Conservation (phyloP, 2,888 invertebrate genomes). For the Oxystoma pomonae region DNA sequence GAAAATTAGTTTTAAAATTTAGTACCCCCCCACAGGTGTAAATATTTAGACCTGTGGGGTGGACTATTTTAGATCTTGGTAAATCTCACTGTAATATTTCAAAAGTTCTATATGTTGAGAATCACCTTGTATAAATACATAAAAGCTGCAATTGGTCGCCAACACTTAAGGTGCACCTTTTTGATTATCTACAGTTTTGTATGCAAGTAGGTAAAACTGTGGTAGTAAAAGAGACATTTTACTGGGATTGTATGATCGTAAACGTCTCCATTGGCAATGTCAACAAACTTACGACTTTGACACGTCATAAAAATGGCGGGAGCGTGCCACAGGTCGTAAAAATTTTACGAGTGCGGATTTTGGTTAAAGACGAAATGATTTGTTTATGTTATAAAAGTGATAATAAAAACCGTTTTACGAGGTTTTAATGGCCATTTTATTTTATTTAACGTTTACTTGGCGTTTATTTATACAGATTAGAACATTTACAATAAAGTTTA, state of each 20-base stretch:
- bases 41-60: no score
- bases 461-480: neutral
- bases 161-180: neutral
- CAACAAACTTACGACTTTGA: conserved; percentile 41
- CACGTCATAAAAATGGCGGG: conserved; percentile 37
- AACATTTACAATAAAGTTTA: neutral
- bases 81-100: no score
- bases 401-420: conserved; percentile 30
- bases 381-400: conserved; percentile 35
- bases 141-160: no score
- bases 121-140: no score
- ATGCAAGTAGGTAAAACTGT: conserved; percentile 41
- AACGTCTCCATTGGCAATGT: conserved; percentile 49
- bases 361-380: conserved; percentile 34
- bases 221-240: conserved; percentile 51
- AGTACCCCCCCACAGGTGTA: no score
- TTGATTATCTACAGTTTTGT: conserved; percentile 24
- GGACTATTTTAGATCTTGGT: no score
- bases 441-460: neutral
- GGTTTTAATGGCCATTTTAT: conserved; percentile 13
- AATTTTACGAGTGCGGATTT: conserved; percentile 33
- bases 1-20: no score
- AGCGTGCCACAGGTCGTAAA: conserved; percentile 39
- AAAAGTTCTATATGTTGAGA: no score
- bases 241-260: conserved; percentile 57